phyloP scores from a whole-genome alignment of 2,797 vertebrate species.

The Eutrigla gurnardus region DNA sequence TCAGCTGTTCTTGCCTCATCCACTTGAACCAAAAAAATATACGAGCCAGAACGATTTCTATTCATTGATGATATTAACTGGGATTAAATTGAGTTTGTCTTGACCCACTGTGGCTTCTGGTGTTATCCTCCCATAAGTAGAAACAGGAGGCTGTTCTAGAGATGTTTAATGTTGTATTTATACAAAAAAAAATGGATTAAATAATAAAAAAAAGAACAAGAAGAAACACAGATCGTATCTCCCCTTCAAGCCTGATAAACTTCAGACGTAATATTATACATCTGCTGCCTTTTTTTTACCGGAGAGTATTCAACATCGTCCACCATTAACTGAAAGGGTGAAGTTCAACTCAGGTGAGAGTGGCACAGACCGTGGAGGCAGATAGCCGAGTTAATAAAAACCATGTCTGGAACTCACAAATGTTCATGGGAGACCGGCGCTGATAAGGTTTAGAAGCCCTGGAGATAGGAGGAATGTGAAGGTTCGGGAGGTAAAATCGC shows the following conservation, averaged over 20 bases:
- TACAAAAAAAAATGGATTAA: constrained; percentile 23
- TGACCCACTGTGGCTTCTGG: constrained; percentile 3
- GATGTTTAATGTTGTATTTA: constrained; percentile 4
- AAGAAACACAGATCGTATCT: constrained; percentile 6
- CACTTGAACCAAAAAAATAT: background rate
- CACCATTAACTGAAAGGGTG: constrained; percentile 6
- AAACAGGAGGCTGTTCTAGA: constrained; percentile 1
- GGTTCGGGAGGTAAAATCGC: constrained; percentile 29
- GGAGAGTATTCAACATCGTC: constrained; percentile 33
- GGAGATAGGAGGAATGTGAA: constrained; percentile 3
- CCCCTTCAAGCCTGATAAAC: constrained; percentile 48
- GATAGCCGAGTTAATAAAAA: constrained; percentile 15
- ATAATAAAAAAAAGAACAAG: background rate
- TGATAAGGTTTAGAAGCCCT: constrained; percentile 36
- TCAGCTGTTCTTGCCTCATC: constrained; percentile 1
- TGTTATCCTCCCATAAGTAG: constrained; percentile 4
- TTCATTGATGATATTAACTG: constrained; percentile 5
- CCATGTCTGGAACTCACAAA: constrained; percentile 13
- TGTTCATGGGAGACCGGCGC: constrained; percentile 11
- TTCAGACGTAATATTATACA: constrained; percentile 39
- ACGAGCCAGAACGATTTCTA: background rate
- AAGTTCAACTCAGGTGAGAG: constrained; percentile 37
- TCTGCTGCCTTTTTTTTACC: constrained; percentile 38
- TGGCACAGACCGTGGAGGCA: constrained; percentile 12
- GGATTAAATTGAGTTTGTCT: constrained; percentile 12